A percentile compares a stretch with the other conserved stretches of the same genome.
Conservation (phyloP, 2,797 vertebrate genomes). For the Silurus lanzhouensis region DNA sequence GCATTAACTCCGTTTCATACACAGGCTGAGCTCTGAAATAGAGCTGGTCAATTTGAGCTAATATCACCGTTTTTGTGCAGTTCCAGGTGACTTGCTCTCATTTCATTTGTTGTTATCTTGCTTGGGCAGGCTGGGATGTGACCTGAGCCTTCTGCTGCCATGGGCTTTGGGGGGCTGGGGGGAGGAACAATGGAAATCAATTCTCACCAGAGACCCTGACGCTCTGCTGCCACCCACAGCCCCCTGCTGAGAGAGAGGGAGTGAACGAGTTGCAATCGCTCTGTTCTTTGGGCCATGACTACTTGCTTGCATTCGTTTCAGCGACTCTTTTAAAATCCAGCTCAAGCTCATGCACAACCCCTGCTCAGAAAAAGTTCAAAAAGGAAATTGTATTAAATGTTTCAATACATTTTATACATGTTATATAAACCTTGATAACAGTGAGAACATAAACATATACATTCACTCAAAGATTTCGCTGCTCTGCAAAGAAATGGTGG, state of each 20-base stretch:
- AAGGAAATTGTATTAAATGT: background rate
- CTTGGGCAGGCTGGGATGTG: constrained; percentile 59
- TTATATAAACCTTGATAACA: background rate
- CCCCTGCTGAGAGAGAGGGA: constrained; percentile 51
- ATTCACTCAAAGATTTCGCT: background rate
- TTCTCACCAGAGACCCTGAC: constrained; percentile 58
- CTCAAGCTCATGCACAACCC: constrained; percentile 14
- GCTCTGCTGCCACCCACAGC: constrained; percentile 48
- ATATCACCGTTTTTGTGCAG: constrained; percentile 47
- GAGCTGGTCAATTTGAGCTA: constrained; percentile 55
- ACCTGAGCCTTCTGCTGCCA: constrained; percentile 57
- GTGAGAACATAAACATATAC: background rate
- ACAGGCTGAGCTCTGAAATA: constrained; percentile 44
- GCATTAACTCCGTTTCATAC: constrained; percentile 31
- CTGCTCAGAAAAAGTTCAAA: background rate
- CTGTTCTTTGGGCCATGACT: constrained; percentile 52
- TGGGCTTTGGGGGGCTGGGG: constrained; percentile 30
- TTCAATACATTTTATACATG: background rate
- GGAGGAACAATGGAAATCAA: constrained; percentile 60
- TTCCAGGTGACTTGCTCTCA: constrained; percentile 57
- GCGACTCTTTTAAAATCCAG: constrained; percentile 35
- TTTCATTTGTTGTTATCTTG: constrained; percentile 62
- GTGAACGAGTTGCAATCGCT: constrained; percentile 38
- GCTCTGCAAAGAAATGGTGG: background rate
- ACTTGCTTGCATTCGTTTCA: constrained; percentile 39